Conservation (phyloP, 2,888 invertebrate genomes). For the Cephus spinipes region DNA sequence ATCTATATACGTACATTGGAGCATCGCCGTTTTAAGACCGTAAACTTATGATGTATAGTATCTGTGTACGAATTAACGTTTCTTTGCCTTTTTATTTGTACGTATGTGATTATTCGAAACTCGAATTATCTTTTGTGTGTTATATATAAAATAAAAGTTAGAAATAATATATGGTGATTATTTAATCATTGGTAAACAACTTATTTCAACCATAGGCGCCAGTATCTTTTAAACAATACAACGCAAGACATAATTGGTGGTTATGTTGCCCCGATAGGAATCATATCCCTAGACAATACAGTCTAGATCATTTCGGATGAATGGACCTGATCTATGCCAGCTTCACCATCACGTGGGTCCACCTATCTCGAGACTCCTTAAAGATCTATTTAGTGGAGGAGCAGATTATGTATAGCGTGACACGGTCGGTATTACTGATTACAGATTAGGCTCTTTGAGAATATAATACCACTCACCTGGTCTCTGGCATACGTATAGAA, state of each 20-base stretch:
- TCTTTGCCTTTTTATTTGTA: too few relatives aligned
- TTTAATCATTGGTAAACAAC: not conserved
- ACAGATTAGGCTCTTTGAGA: conserved; percentile 44
- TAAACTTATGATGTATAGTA: too few relatives aligned
- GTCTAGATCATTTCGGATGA: not conserved
- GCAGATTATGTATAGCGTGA: conserved; percentile 44
- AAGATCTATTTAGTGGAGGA: conserved; percentile 11
- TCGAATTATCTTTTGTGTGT: too few relatives aligned
- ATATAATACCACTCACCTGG: conserved; percentile 51
- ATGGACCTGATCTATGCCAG: not conserved
- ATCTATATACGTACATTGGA: too few relatives aligned
- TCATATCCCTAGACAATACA: not conserved
- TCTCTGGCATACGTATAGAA: conserved; percentile 28
- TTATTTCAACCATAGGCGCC: not conserved
- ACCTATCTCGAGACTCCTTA: not conserved
- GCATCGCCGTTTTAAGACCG: too few relatives aligned
- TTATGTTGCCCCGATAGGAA: not conserved
- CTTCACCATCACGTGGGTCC: not conserved
- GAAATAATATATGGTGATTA: not conserved
- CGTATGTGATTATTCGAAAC: too few relatives aligned
- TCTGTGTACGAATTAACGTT: too few relatives aligned
- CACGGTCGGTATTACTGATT: conserved; percentile 49
- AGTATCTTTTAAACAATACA: not conserved
- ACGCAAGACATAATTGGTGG: not conserved
- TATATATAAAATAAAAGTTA: too few relatives aligned